Base-by-base conservation (phyloP, 2,888 invertebrate genomes). In the Dyspetes luteomarginatus region DNA sequence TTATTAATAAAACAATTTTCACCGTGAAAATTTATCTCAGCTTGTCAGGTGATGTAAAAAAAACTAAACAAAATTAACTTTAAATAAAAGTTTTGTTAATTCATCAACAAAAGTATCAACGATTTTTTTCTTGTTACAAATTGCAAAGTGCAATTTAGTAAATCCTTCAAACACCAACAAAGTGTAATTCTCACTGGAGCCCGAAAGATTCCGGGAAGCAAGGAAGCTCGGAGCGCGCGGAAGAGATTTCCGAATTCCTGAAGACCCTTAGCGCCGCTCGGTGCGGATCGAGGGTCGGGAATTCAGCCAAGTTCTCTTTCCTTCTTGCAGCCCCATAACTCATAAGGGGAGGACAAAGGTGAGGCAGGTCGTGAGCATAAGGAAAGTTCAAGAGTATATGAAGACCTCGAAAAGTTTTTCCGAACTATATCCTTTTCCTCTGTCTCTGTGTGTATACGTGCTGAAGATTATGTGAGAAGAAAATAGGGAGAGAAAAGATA, bases 321-420 rank as follows among this genome's bases (percentile, higher is more conserved):
- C 22, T 45, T 15, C 26, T 64, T 12, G 30, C 56, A 68, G 73
- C 56, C 68, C 81, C 86, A 85, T 85, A 86, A 85, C 82, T 85
- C 87, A 85, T 84, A 82, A 77, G 82, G 77, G 73, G 69, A 77
- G 84, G 85, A 84, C 85, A 85, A 84, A 86, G 85, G 85, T 87
- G 86, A 87, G 86, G 85, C 85, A 87, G 87, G 86, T 87, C 87
- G 81, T 79, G 84, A 82, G 83, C 83, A 82, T 81, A 80, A 83
- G 81, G 83, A 86, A 85, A 86, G 83, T 85, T 83, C 67, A 77
- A 79, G 76, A 76, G 68, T 77, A 52, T 65, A 65, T 77, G 67
- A 50, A 64, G 77, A 72, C 50, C 77, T 77, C 77, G 72, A 73
- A 67, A 83, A 83, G 41, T 83, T 83, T 74, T 68, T 45, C 81